phyloP scores from a whole-genome alignment of 1,140 invertebrate genomes.

The Anoplolepis gracilipes region DNA sequence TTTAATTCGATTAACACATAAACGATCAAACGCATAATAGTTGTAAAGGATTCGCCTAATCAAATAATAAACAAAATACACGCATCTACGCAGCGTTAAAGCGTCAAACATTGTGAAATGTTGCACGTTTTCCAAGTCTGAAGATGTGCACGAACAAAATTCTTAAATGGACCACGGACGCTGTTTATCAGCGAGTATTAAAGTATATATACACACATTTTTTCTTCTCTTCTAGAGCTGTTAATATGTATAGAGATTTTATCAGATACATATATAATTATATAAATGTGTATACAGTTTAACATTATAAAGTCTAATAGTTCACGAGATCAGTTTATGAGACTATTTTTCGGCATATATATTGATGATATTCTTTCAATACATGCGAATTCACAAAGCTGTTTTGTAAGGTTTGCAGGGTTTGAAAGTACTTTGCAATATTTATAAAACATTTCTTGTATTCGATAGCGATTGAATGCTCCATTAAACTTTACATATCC shows the following conservation, averaged over 20 bases:
- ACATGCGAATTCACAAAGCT: not conserved
- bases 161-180: conserved; percentile 46
- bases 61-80: conserved; percentile 32
- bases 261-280: conserved; percentile 22
- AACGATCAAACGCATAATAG: conserved; percentile 18
- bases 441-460: not conserved
- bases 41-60: not conserved
- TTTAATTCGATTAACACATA: not conserved
- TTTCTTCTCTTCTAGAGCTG: not conserved
- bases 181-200: conserved; percentile 35
- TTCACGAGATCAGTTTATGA: not conserved
- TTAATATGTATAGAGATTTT: conserved; percentile 25
- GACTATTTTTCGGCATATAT: conserved; percentile 4
- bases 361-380: conserved; percentile 29
- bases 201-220: not conserved
- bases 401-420: not conserved
- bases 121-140: conserved; percentile 37
- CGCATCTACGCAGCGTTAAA: conserved; percentile 44
- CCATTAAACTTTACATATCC: conserved; percentile 39
- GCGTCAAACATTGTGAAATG: conserved; percentile 31
- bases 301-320: conserved; percentile 3
- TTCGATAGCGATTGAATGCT: not conserved
- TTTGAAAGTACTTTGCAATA: not conserved
- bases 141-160: conserved; percentile 48
- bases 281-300: conserved; percentile 20